Evolutionary conservation across 2,113 vertebrate genomes (phyloP), one percentile per base, ranked within the genome.

Genomic region (Calypte anna): DNA sequence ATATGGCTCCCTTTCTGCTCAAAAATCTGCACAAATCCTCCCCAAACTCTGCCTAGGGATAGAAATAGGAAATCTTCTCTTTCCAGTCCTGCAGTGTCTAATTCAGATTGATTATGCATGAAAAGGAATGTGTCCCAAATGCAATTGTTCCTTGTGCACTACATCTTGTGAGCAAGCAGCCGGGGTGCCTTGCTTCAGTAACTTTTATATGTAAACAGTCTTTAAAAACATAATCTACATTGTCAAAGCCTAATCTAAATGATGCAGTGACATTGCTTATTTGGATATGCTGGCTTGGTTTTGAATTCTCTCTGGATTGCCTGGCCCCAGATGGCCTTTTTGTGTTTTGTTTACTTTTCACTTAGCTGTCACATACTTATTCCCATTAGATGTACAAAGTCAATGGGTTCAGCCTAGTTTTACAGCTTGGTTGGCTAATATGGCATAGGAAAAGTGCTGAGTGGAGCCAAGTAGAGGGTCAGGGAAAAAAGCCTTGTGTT

Each of bases 341-440:
- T 94, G 67, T 85, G 74, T 96, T 91, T 79, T 95, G 86, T 96
- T 96, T 92, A 85, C 92, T 96, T 96, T 95, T 95, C 89, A 94
- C 88, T 96, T 88, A 72, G 83, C 86, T 93, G 85, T 93, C 95
- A 93, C 53, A 6, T 91, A 94, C 94, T 95, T 96, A 91, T 97
- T 96, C 90, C 92, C 86, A 76, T 96, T 93, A 92, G 79, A 93
- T 68, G 70, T 75, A 67, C 59, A 68, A 82, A 93, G 87, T 80
- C 94, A 95, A 81, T 92, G 81, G 77, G 75, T 87, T 96, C 91
- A 86, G 74, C 51, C 73, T 90, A 40, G 66, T 92, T 96, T 96
- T 88, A 72, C 72, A 87, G 84, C 51, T 63, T 95, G 78, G 73
- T 57, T 94, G 88, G 62, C 80, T 91, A 78, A 86, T 90, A 57